Base-by-base conservation (phyloP, 1,140 invertebrate genomes). In the Trissolcus basalis region DNA sequence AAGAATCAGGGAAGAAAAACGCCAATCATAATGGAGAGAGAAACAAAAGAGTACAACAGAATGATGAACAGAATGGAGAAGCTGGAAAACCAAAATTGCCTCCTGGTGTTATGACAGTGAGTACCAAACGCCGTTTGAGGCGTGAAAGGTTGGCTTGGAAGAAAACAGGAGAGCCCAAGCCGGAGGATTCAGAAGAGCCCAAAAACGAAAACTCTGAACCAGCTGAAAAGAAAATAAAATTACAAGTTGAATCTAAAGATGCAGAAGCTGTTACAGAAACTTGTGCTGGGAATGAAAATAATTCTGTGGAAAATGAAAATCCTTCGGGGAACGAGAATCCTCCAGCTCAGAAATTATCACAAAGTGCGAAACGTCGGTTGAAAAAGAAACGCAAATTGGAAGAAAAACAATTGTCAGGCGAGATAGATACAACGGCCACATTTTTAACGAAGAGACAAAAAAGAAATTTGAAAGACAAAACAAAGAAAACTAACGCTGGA, bases 391-490 rank as follows among this genome's bases (percentile, higher is more conserved):
- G 15, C 49, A 60, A 50, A 9, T 13, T 4, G 11, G 32, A 47
- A 4, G 36, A 49, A 43, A 49, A 11, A 55, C 27, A 33, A 43
- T 36, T 32, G 14, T 50, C 14, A 49, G 32, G n/a, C 39, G 27
- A 60, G 27, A 58, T 47, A n/a, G 16, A 9, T 19, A 43, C 14
- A 14, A 56, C 41, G 3, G 63, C 65, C 36, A 70, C 47, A 39
- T 11, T 49, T 39, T 56, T 65, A 49, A 49, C 50, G 8, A 87
- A 88, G 72, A 68, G 85, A 4, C 81, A 86, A 54, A 82, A 88
- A 67, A 71, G 84, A 39, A 69, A 81, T 60, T 56, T 77, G 36
- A 80, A 78, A 3, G 3, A 13, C 2, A 81, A 81, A 15, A 41
- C 64, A 47, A 77, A 80, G 80, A 69, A 68, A 45, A 82, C 47